phyloP scores from a whole-genome alignment of 2,797 vertebrate species.

The Triplophysa bombifrons region DNA sequence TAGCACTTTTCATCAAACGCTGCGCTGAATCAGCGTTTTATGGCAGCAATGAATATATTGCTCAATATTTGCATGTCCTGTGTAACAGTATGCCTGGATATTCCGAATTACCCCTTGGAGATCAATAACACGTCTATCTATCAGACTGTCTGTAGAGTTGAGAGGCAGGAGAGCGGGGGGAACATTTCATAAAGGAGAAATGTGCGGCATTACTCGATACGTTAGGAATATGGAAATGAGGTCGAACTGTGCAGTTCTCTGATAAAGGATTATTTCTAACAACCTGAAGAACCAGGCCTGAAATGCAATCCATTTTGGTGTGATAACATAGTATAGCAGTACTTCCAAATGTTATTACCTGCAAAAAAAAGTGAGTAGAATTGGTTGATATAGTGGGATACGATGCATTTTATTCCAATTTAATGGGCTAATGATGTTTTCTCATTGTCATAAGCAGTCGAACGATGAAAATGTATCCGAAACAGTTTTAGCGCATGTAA shows the following conservation, averaged over 20 bases:
- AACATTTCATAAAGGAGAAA: constrained; percentile 2
- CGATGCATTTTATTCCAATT: neutral
- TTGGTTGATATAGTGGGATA: neutral
- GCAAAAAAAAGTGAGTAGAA: neutral
- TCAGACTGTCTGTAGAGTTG: constrained; percentile 1
- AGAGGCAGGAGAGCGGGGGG: neutral
- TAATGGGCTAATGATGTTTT: neutral
- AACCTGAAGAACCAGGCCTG: neutral
- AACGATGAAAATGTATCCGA: neutral
- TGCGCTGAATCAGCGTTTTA: constrained; percentile 32
- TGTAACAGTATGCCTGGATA: neutral
- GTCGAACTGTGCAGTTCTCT: neutral
- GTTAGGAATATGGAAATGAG: constrained; percentile 19
- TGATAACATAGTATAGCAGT: neutral
- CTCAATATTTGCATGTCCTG: constrained; percentile 28
- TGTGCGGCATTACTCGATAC: neutral
- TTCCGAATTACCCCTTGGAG: constrained; percentile 15
- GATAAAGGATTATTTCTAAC: constrained; percentile 9
- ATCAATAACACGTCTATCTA: constrained; percentile 27
- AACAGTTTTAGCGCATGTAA: neutral
- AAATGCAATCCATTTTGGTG: constrained; percentile 6
- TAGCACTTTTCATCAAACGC: constrained; percentile 31
- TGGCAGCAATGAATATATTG: constrained; percentile 10
- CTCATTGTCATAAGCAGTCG: neutral
- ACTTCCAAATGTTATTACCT: constrained; percentile 21